Evolutionary conservation across 92 coral and sea anemone genomes (phyloP), one percentile per base, ranked within the genome.

Genomic region (Desmophyllum pertusum): DNA sequence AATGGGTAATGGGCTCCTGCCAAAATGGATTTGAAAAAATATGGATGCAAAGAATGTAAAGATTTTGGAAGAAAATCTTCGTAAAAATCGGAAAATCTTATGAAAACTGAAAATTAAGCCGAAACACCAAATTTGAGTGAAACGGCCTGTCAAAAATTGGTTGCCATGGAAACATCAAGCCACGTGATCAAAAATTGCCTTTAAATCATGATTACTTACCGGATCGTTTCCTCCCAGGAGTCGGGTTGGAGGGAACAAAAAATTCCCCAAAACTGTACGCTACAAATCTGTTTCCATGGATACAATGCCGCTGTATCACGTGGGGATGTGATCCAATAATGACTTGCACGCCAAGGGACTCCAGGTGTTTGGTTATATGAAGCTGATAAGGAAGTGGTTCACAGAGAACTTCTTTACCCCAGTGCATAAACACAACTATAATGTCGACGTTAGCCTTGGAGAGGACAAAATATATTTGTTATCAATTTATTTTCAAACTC

Each of bases 251-350:
- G 86, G 88, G 45, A 86, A 89, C 75, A 90, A 61, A 45, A 90
- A 84, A 67, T 92, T 90, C 0, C 95, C 93, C 21, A 90, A n/a
- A 45, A 65, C 95, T 92, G 85, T 83, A 92, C 19, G 88, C 87
- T 1, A 91, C 76, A 39, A 92, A 18, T 25, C 41, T 52, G 29
- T 50, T 73, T 25, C 83, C 89, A 52, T 78, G 55, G 77, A 33
- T 33, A 79, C 82, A 76, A 76, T 92, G 93, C 1, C 72, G 73
- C 45, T 92, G 91, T 5, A 92, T 79, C 41, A 84, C 75, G 53
- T 92, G 95, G 0, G 92, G 88, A 62, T 92, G 95, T 41, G 82
- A 65, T 39, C 95, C 95, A 8, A 92, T 77, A 77, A 92, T 83
- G n/a, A 92, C 81, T 5, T 83, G 91, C 7, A 84, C 95, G 7